Conservation (phyloP, 2,888 invertebrate genomes). For the Lasioglossum figueresi region DNA sequence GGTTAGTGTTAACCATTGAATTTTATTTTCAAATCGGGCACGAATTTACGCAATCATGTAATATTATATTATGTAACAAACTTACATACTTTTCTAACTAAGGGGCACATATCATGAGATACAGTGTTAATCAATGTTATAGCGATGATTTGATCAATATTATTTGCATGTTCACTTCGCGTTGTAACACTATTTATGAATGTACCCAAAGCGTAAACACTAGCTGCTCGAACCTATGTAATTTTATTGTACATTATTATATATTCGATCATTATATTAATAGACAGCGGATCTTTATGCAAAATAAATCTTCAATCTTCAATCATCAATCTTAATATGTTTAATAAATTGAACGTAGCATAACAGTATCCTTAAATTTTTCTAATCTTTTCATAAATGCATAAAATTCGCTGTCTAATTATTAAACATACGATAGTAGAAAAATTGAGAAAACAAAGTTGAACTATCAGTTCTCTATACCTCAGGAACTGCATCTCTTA, state of each 20-base stretch:
- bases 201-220: constrained; percentile 97
- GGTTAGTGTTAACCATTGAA: too few relatives aligned
- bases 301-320: too few relatives aligned
- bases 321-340: too few relatives aligned
- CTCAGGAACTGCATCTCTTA: constrained; percentile 94
- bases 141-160: constrained; percentile 96
- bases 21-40: too few relatives aligned
- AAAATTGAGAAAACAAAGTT: background rate
- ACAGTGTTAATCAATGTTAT: constrained; percentile 93
- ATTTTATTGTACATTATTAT: constrained; percentile 27
- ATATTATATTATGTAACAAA: constrained; percentile 18
- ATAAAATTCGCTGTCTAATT: too few relatives aligned
- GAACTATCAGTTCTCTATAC: constrained; percentile 83
- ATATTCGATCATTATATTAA: background rate
- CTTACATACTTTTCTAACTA: constrained; percentile 89
- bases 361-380: too few relatives aligned
- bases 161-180: constrained; percentile 96
- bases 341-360: too few relatives aligned
- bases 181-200: constrained; percentile 94
- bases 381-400: too few relatives aligned
- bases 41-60: too few relatives aligned
- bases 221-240: constrained; percentile 92
- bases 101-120: constrained; percentile 92
- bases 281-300: too few relatives aligned
- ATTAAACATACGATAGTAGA: constrained; percentile 9